phyloP scores from a whole-genome alignment of 2,113 vertebrate genomes.

The Nycticebus coucang region DNA sequence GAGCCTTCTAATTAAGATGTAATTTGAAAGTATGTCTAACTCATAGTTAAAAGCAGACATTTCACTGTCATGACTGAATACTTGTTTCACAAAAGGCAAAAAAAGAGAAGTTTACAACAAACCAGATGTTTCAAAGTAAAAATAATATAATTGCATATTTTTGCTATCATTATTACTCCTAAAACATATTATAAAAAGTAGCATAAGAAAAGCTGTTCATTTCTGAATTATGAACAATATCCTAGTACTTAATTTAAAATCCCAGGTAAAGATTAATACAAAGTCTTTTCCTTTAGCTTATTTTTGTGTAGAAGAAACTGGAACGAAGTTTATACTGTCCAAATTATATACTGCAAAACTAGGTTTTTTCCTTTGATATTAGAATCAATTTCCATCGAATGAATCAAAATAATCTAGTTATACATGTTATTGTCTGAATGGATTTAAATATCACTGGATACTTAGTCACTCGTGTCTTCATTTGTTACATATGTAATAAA shows the following conservation, averaged over 20 bases:
- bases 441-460: neutral
- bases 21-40: neutral
- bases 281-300: neutral
- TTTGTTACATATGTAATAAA: neutral
- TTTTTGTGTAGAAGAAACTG: neutral
- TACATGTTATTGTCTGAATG: neutral
- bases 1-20: neutral
- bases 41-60: neutral
- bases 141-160: neutral
- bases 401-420: neutral
- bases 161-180: neutral
- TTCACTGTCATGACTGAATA: constrained; percentile 6
- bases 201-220: neutral
- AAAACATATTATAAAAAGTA: neutral
- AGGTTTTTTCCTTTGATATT: neutral
- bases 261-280: neutral
- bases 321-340: neutral
- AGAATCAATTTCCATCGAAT: neutral
- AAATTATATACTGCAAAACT: neutral
- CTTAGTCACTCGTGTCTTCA: neutral
- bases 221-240: neutral
- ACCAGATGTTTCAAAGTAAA: neutral
- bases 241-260: neutral
- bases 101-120: neutral
- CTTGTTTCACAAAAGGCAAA: constrained; percentile 31